These are phyloP conservation scores for Pontoporia blainvillei DNA, from an alignment of 2,113 vertebrate species.

Conservation along the genomic window DNA sequence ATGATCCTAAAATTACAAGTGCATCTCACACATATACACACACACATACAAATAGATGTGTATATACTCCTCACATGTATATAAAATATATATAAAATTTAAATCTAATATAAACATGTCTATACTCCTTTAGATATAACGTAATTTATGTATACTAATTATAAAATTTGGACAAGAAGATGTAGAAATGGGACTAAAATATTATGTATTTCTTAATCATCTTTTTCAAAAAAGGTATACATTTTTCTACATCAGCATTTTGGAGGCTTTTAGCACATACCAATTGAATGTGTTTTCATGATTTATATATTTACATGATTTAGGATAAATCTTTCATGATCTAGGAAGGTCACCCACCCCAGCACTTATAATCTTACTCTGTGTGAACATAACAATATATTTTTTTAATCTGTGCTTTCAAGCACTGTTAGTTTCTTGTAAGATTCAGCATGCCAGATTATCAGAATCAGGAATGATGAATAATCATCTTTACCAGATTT, in stretches of 20 bases:
- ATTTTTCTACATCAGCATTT: neutral
- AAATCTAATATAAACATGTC: neutral
- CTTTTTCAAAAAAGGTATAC: neutral
- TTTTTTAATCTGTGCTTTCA: neutral
- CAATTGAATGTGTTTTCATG: neutral
- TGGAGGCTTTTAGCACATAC: neutral
- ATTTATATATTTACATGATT: neutral
- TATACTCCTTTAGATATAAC: neutral
- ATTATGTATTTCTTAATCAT: neutral
- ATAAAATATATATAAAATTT: neutral
- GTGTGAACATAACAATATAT: neutral
- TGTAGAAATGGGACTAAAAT: neutral
- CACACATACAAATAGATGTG: neutral
- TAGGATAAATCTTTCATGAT: neutral
- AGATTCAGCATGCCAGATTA: neutral
- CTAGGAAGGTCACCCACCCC: neutral
- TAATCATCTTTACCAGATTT: neutral
- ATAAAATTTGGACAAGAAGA: neutral
- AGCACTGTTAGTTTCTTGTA: neutral
- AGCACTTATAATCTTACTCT: neutral
- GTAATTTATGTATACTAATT: neutral
- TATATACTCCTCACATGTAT: neutral
- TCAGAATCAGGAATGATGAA: neutral
- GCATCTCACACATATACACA: neutral
- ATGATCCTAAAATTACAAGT: neutral